Conservation (phyloP, 2,797 vertebrate species). For the Pseudopleuronectes americanus region DNA sequence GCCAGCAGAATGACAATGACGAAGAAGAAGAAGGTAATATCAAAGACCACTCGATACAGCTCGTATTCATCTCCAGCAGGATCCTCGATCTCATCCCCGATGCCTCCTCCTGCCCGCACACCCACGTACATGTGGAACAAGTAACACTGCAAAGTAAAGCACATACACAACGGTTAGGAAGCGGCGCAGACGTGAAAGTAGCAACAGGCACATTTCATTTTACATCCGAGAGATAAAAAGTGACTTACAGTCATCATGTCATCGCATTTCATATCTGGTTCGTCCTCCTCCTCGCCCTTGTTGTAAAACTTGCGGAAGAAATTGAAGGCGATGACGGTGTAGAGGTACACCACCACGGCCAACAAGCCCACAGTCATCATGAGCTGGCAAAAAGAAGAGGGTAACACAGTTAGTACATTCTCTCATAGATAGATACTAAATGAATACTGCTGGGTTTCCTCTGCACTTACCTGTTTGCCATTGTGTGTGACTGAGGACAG, state of each 20-base stretch:
- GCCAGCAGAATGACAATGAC: conserved; percentile 95
- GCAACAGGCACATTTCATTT: background rate
- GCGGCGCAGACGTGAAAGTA: no score
- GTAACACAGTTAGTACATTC: conserved; percentile 7
- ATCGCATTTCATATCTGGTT: conserved; percentile 95
- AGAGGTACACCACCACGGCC: conserved; percentile 94
- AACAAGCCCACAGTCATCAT: conserved; percentile 95
- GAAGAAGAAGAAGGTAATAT: conserved; percentile 97
- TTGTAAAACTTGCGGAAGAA: conserved; percentile 99
- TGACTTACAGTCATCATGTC: conserved; percentile 95
- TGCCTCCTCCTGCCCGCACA: conserved; percentile 93
- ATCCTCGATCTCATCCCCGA: conserved; percentile 95
- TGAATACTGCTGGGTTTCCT: fast-evolving
- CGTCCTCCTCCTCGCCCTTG: conserved; percentile 95
- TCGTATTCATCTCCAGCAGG: conserved; percentile 94
- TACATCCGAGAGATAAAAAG: background rate
- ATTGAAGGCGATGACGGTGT: conserved; percentile 95
- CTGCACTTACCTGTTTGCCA: conserved; percentile 89
- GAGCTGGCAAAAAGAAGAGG: conserved; percentile 76
- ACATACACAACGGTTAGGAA: background rate
- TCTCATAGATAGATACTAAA: background rate
- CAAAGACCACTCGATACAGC: conserved; percentile 94
- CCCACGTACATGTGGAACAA: conserved; percentile 97
- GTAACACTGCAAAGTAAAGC: conserved; percentile 84
- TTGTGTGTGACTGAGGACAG: conserved; percentile 97